Evolutionary conservation across 2,113 vertebrate genomes (phyloP).

Genomic region (Malurus melanocephalus): DNA sequence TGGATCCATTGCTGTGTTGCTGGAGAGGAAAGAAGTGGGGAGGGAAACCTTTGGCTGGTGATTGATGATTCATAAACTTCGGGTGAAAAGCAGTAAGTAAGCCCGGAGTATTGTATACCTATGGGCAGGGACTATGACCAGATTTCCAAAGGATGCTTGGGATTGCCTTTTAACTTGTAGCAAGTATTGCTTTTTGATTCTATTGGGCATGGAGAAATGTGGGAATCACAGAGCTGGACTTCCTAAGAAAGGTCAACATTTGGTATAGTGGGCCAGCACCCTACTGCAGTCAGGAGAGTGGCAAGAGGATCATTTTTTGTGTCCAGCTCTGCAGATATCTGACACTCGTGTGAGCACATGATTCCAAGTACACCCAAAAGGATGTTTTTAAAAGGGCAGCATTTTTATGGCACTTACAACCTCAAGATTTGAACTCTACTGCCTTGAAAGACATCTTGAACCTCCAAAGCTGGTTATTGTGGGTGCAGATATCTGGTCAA

Average conservation of each 20-base stretch:
- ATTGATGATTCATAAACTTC: background rate
- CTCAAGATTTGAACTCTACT: background rate
- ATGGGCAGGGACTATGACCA: background rate
- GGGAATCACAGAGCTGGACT: background rate
- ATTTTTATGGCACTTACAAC: background rate
- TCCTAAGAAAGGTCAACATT: background rate
- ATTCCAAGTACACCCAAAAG: background rate
- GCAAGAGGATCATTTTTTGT: background rate
- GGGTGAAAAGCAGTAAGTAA: background rate
- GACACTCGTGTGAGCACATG: fast-evolving
- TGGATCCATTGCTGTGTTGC: background rate
- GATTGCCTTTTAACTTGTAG: background rate
- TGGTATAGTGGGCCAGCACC: background rate
- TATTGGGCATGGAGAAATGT: background rate
- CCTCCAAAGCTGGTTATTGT: background rate
- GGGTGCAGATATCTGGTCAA: background rate
- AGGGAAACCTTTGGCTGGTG: background rate
- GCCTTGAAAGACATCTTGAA: background rate
- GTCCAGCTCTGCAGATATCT: background rate
- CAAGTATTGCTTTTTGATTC: background rate
- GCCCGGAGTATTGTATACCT: background rate
- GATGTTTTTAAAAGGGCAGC: background rate
- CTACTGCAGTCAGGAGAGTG: background rate
- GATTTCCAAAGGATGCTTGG: background rate
- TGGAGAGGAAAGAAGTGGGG: background rate